A percentile compares a stretch with the other conserved stretches of the same genome.
Conservation (phyloP, 2,888 invertebrate species). For the Limnephilus lunatus region DNA sequence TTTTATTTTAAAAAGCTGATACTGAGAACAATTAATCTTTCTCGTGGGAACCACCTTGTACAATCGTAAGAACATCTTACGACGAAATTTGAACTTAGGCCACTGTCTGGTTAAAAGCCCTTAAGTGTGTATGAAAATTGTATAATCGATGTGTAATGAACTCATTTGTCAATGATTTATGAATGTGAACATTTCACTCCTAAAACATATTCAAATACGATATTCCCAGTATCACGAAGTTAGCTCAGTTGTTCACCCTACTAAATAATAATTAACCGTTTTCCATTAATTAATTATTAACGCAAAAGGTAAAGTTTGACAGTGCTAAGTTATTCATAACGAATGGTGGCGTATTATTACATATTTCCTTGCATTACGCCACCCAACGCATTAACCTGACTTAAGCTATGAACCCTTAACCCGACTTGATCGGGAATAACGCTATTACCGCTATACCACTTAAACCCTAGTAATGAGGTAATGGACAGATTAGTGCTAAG, state of each 20-base stretch:
- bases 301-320: not conserved
- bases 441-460: constrained; percentile 13
- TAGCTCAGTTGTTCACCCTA: not conserved
- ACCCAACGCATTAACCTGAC: constrained; percentile 26
- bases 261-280: not conserved
- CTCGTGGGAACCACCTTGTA: too few relatives aligned
- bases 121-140: too few relatives aligned
- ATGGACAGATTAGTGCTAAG: not conserved
- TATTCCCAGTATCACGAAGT: not conserved
- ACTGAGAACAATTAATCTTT: too few relatives aligned
- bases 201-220: not conserved
- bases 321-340: not conserved
- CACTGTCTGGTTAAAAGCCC: too few relatives aligned
- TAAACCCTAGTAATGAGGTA: constrained; percentile 7
- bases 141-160: not conserved
- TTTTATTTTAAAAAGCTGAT: too few relatives aligned
- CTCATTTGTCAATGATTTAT: not conserved
- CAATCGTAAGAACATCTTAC: too few relatives aligned
- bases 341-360: not conserved
- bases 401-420: constrained; percentile 32
- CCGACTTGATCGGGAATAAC: constrained; percentile 19
- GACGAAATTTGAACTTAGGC: too few relatives aligned
- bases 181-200: not conserved
- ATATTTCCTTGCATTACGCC: not conserved
- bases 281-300: constrained; percentile 2